phyloP scores from a whole-genome alignment of 1,140 invertebrate genomes.

The Eriosoma lanigerum region DNA sequence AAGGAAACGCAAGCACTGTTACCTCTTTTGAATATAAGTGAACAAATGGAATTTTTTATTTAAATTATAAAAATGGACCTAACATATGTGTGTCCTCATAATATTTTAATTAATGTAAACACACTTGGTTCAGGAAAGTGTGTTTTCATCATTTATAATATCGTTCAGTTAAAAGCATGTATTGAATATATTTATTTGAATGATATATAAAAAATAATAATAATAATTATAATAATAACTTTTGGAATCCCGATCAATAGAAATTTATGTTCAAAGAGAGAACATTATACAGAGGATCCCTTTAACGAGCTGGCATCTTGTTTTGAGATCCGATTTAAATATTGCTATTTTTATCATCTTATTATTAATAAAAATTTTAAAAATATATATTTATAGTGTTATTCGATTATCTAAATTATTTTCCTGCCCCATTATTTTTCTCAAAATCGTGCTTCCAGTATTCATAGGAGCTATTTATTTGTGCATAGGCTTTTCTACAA shows the following conservation, averaged over 20 bases:
- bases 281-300: slow-evolving; percentile 24
- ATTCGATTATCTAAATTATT: slow-evolving; percentile 45
- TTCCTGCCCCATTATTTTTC: slow-evolving; percentile 44
- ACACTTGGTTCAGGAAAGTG: slow-evolving; percentile 36
- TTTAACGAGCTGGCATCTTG: slow-evolving; percentile 47
- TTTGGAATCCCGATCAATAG: slow-evolving; percentile 43
- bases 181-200: slow-evolving; percentile 44
- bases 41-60: slow-evolving; percentile 47
- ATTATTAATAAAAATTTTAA: slow-evolving; percentile 41
- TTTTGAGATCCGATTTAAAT: slow-evolving; percentile 38
- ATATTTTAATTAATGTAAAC: slow-evolving; percentile 46
- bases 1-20: slow-evolving; percentile 52
- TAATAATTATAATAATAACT: slow-evolving; percentile 18
- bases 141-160: slow-evolving; percentile 50
- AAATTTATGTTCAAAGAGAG: slow-evolving; percentile 44
- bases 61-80: slow-evolving; percentile 36
- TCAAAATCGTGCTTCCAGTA: slow-evolving; percentile 50
- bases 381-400: slow-evolving; percentile 44
- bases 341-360: slow-evolving; percentile 49
- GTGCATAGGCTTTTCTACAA: slow-evolving; percentile 40
- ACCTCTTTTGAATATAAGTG: slow-evolving; percentile 50
- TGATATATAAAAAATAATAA: slow-evolving; percentile 1
- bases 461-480: slow-evolving; percentile 50
- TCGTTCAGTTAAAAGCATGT: slow-evolving; percentile 46
- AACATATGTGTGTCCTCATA: slow-evolving; percentile 21